Evolutionary conservation across 1,140 invertebrate species (phyloP).

Genomic region (Scaptomyza graminum): DNA sequence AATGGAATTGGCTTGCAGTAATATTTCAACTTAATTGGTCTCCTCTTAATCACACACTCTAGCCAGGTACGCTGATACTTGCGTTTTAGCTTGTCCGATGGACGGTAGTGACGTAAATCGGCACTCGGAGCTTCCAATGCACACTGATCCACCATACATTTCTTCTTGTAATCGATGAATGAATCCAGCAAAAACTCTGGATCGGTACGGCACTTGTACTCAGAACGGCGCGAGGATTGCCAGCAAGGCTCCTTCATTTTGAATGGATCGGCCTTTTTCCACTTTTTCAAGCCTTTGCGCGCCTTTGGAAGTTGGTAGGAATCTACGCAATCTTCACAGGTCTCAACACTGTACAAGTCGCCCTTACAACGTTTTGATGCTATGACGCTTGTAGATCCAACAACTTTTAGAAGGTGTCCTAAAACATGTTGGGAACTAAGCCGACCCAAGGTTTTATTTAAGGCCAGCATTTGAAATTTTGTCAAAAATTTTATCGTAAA

Average conservation of each 20-base stretch:
- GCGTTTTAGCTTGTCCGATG: conserved; percentile 46
- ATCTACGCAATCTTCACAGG: conserved; percentile 28
- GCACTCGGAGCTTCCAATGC: conserved; percentile 7
- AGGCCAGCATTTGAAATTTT: background rate
- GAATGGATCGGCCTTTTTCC: background rate
- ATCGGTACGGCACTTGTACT: conserved; percentile 65
- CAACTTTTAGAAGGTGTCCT: background rate
- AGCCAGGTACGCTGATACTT: conserved; percentile 59
- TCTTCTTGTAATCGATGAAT: conserved; percentile 29
- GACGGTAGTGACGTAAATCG: conserved; percentile 38
- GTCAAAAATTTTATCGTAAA: background rate
- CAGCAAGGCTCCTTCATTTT: conserved; percentile 38
- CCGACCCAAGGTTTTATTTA: background rate
- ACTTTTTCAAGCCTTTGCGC: conserved; percentile 18
- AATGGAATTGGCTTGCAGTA: background rate
- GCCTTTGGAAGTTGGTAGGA: background rate
- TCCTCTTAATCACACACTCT: conserved; percentile 42
- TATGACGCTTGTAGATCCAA: background rate
- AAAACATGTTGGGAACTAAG: background rate
- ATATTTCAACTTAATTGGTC: conserved; percentile 41
- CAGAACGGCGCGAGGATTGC: conserved; percentile 41
- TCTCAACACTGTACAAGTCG: conserved; percentile 20
- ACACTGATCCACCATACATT: conserved; percentile 27
- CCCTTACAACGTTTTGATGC: conserved; percentile 3
- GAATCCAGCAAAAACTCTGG: conserved; percentile 35